Percentiles rank a stretch among this genome's conserved stretches.
phyloP scores from a whole-genome alignment of 92 coral and sea anemone species.

The Umimayanthus chanpuru region DNA sequence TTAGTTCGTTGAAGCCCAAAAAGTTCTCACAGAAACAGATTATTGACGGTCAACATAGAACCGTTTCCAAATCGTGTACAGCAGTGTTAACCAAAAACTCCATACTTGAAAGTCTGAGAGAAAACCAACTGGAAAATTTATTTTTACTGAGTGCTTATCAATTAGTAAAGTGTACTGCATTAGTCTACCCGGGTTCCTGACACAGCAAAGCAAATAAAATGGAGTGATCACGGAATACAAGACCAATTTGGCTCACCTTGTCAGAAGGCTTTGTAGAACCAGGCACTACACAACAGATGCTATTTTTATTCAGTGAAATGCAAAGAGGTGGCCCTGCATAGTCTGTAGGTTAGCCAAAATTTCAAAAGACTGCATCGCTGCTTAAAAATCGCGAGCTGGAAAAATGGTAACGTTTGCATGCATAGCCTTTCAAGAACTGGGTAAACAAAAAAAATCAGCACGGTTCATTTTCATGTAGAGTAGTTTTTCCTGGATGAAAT shows the following conservation, averaged over 20 bases:
- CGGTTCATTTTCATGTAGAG: background rate
- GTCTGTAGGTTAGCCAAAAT: too few species aligned
- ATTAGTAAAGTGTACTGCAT: background rate
- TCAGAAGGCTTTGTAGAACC: too few species aligned
- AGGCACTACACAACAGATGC: too few species aligned
- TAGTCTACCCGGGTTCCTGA: background rate
- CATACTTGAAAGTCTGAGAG: background rate
- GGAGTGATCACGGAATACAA: too few species aligned
- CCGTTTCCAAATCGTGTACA: too few species aligned
- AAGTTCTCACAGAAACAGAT: too few species aligned
- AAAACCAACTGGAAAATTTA: background rate
- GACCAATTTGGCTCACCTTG: too few species aligned
- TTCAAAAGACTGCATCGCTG: background rate
- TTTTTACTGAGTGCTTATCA: background rate
- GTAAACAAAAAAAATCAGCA: background rate
- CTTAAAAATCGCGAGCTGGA: background rate
- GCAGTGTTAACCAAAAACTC: background rate
- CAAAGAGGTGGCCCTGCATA: too few species aligned
- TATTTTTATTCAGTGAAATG: too few species aligned
- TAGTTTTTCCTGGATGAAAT: background rate
- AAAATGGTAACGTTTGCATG: background rate
- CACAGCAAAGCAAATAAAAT: background rate
- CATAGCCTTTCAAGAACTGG: background rate
- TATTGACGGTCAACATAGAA: too few species aligned
- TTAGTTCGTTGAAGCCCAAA: too few species aligned